Conservation (phyloP, 1,140 invertebrate genomes). For the Phenacoccus solenopsis region DNA sequence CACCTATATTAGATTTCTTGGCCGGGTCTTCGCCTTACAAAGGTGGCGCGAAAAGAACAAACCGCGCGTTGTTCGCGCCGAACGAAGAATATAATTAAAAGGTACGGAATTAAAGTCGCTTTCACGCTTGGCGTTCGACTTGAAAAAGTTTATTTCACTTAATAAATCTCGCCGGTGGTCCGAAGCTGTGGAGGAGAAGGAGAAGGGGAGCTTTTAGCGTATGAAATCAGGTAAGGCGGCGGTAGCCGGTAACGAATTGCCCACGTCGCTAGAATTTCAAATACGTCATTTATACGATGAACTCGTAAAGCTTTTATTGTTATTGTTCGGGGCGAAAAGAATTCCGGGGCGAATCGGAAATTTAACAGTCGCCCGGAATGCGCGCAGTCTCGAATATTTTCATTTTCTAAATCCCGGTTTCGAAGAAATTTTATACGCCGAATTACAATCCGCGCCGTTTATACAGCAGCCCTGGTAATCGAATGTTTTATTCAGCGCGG, state of each 20-base stretch:
- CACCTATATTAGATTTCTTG: background rate
- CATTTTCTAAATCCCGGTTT: slow-evolving; percentile 13
- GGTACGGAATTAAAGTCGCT: background rate
- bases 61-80: background rate
- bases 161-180: slow-evolving; percentile 2
- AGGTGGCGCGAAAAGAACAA: background rate
- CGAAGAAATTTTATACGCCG: slow-evolving; percentile 7
- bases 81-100: background rate
- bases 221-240: slow-evolving; percentile 3
- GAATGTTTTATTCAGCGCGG: too few species aligned
- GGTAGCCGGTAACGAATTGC: slow-evolving; percentile 10
- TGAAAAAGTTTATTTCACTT: slow-evolving; percentile 11
- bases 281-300: slow-evolving; percentile 17
- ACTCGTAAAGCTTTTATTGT: slow-evolving; percentile 18
- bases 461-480: too few species aligned
- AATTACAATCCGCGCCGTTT: too few species aligned
- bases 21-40: background rate
- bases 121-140: background rate
- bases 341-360: slow-evolving; percentile 5
- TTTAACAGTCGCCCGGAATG: slow-evolving; percentile 10
- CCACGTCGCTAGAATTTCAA: slow-evolving; percentile 15
- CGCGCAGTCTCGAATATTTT: background rate
- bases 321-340: background rate
- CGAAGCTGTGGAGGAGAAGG: too few species aligned
- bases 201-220: background rate